Base-by-base conservation (phyloP, 2,797 vertebrate species). In the Glyptemys insculpta region DNA sequence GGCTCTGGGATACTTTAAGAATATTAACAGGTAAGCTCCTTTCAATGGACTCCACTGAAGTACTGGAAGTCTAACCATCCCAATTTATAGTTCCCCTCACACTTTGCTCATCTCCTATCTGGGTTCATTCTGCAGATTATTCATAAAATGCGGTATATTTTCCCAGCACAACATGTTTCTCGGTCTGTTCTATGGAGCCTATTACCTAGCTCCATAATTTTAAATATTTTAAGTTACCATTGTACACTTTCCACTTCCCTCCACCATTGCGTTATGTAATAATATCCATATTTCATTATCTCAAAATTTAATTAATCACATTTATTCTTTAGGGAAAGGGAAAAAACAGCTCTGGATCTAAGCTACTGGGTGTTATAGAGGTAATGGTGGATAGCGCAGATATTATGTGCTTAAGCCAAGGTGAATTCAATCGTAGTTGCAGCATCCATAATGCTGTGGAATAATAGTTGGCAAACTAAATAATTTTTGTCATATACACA, bases 241-340 rank as follows among this genome's bases (percentile, higher is more conserved):
- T 93, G 91, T 84, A 79, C 29, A 89, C 62, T 97, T 97, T 85
- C 88, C 84, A 68, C 97, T 97, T 94, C 87, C 57, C 91, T 85
- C 68, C 81, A 89, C 59, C 97, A 83, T 91, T 95, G 91, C 79
- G 95, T 97, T 65, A 91, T 92, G 80, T 95, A 95, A 96, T 97
- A 93, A 96, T 91, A 97, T 97, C 84, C 92, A 94, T 85, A 96
- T 86, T 91, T 76, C 78, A 94, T 96, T 97, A 95, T 91, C 94
- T 93, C 94, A 90, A 93, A 96, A 94, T 97, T 95, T 92, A 94
- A 96, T 95, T 84, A n/a, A 93, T 95, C 93, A 96, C 56, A 72
- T 95, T 97, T 96, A 92, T 83, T 86, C 79, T 94, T 91, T 86
- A 57, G 94, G 94, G 98, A 97, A 96, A 83, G 94, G 92, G 96